Conservation (phyloP, 2,888 invertebrate genomes). For the Aspidapion aeneum region DNA sequence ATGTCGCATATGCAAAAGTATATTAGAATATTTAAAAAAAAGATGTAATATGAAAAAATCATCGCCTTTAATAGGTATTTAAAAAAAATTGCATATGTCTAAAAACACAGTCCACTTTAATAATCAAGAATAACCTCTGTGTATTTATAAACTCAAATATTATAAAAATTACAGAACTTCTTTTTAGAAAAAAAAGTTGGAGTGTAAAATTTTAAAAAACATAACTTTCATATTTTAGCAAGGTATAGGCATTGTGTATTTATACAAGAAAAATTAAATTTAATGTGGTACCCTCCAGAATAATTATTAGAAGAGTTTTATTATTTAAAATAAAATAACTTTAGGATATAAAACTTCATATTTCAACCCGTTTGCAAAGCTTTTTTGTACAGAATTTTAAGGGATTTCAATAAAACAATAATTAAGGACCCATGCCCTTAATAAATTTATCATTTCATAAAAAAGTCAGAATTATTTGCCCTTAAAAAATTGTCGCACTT, state of each 20-base stretch:
- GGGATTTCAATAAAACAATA: too few relatives aligned
- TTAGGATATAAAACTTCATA: background rate
- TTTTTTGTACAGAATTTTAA: background rate
- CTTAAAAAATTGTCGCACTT: too few relatives aligned
- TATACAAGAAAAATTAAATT: background rate
- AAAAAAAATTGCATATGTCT: background rate
- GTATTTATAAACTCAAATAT: background rate
- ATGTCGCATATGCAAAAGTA: constrained; percentile 44
- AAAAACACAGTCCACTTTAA: background rate
- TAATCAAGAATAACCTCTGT: background rate
- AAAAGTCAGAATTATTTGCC: too few relatives aligned
- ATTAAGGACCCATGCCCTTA: too few relatives aligned
- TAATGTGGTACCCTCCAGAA: background rate
- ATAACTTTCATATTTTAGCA: background rate
- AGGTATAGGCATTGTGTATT: background rate
- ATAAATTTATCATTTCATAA: too few relatives aligned
- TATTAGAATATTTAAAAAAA: constrained; percentile 37
- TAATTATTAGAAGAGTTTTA: background rate
- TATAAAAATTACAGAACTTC: background rate
- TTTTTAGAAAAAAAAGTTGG: background rate
- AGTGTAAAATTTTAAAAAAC: background rate
- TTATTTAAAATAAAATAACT: background rate
- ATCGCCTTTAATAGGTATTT: background rate
- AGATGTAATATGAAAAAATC: background rate
- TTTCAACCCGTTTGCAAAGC: background rate